A percentile compares a stretch with the other conserved stretches of the same genome.
These are phyloP conservation scores for Orthonevra nobilis DNA, from an alignment of 2,888 invertebrate species.

Conservation along the genomic window DNA sequence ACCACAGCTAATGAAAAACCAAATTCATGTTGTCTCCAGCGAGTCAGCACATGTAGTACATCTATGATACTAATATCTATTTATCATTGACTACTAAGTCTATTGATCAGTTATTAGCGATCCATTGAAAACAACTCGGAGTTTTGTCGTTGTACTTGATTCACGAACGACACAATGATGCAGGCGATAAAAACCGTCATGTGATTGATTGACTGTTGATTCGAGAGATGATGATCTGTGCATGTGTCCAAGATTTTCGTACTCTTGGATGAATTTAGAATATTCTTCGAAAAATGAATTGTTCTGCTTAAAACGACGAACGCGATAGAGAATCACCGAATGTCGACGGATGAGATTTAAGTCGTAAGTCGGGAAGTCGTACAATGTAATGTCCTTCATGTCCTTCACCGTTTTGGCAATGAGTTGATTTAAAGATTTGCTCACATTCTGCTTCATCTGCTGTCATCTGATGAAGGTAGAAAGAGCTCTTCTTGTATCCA, in stretches of 20 bases:
- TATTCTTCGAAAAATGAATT: too few species aligned
- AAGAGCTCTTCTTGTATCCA: conserved; percentile 12
- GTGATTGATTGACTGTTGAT: not conserved
- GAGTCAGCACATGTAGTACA: conserved; percentile 16
- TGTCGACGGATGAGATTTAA: too few species aligned
- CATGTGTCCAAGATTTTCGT: conserved; percentile 22
- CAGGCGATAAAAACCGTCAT: conserved; percentile 10
- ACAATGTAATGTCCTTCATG: conserved; percentile 10
- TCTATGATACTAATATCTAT: too few species aligned
- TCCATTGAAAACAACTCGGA: conserved; percentile 32
- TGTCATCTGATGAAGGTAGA: not conserved
- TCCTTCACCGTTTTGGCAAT: not conserved
- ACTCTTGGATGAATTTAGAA: conserved; percentile 17
- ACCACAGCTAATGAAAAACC: not conserved
- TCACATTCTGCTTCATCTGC: conserved; percentile 23
- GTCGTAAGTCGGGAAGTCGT: conserved; percentile 10
- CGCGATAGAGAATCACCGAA: too few species aligned
- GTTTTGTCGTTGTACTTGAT: conserved; percentile 26
- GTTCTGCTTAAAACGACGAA: too few species aligned
- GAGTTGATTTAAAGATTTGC: conserved; percentile 7
- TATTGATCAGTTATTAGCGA: conserved; percentile 6
- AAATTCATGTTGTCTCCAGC: conserved; percentile 16
- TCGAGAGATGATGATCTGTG: not conserved
- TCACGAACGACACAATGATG: conserved; percentile 37
- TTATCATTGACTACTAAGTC: conserved; percentile 13